Evolutionary conservation across 92 coral and sea anemone species (phyloP), one percentile per base, ranked within the genome.

Genomic region (Metridium senile): DNA sequence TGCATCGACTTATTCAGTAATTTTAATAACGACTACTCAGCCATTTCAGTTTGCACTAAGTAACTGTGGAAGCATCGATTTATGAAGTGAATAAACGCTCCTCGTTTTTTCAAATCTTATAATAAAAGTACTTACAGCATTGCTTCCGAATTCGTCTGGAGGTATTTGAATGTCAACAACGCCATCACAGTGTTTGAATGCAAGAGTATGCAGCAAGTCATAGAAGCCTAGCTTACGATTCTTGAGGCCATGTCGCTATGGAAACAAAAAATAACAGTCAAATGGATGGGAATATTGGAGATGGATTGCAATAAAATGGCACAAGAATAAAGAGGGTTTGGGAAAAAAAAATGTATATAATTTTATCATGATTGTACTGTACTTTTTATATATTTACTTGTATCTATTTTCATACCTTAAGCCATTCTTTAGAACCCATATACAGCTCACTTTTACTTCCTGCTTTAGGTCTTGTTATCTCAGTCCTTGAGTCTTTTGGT

Each of bases 171-270:
- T 87, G 58, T 96, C 99, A 26, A 96, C 95, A 4, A 96, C 99
- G 26, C 99, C 99, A 62, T 96, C 99, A 62, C 99, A 96, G 68
- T 96, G 99, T 89, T 89, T 96, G 77, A 96, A 96, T 25, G 99
- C 99, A 18, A 92, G 82, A 9, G 92, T 96, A 62, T 88, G 93
- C 4, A 96, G 92, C 78, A 92, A 58, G 86, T 96, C 97, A 79
- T 89, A 96, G 79, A 96, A 96, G 0, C 90, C 88, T 28, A 96
- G 85, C 45, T 84, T 92, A 29, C 89, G 94, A 32, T 83, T 73
- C 70, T 86, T 90, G 35, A 96, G 74, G 58, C 99, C 93, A 62
- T 96, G 99, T 64, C 90, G 85, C 99, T 95, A 82, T 51, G 39
- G 45, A 23, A 59, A 49, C 70, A 54, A 22, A 54, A 62, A 45